Evolutionary conservation across 2,888 invertebrate genomes (phyloP), one percentile per base, ranked within the genome.

Genomic region (Macrosiphum euphorbiae): DNA sequence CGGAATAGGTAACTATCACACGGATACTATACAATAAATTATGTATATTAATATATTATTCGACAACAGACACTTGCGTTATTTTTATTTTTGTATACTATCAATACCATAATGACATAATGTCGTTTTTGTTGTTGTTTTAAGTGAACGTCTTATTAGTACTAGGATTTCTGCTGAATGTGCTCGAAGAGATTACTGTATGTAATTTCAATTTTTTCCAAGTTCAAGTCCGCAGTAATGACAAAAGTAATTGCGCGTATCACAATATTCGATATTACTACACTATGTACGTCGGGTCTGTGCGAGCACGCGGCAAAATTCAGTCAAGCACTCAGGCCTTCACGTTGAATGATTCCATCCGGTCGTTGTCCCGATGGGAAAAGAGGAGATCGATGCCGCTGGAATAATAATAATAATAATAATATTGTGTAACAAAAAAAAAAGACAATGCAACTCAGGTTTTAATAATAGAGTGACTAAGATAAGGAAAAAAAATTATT

Each of bases 321-420:
- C 86, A 87, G 47, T 50, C 92, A 61, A 92, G 61, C 35, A 87
- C n/a, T 50, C 92, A 61, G 87, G 61, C 35, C 61, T 92, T 92
- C 92, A 61, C 47, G 58, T 87, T 92, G 86, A 92, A 92, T n/a
- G 61, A 92, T 61, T 92, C 13, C 61, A 35, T 87, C 92, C 92
- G 92, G 87, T 87, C 92, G 87, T 92, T 92, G 85, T 92, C 58
- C 92, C 41, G 92, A 61, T 61, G 86, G 61, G 41, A 87, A 92
- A 87, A 52, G 35, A 28, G 86, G 47, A 87, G 50, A 47, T 92
- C 58, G 85, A 92, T 87, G 92, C 41, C 50, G 86, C 28, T 35
- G 58, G 61, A 47, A 87, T 92, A 87, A 92, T 61, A 85, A 86
- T 92, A 44, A 44, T 85, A 90, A 47, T 47, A 47, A 16, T 61